Evolutionary conservation across 2,888 invertebrate species (phyloP), one percentile per base, ranked within the genome.

Genomic region (Lydus trimaculatus): DNA sequence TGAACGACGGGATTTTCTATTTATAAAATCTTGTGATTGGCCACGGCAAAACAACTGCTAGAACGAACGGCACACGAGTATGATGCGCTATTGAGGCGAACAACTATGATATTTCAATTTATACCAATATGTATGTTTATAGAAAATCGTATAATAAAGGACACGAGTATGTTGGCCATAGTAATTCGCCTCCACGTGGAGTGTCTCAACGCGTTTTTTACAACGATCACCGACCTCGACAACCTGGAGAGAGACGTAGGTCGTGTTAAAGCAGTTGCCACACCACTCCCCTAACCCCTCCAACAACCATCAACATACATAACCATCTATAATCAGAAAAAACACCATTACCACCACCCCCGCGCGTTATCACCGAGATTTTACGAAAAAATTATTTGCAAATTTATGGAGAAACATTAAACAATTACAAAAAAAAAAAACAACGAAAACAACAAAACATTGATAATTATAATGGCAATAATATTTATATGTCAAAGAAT

Each of bases 171-270:
- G 58, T 61, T 61, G 67, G 68, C 83, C 85, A 70, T 79, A 81
- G 85, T 85, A 81, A 79, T 76, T 80, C 82, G 85, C 87, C 87
- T 86, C 87, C 87, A 87, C 87, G 87, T 86, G 87, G 83, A 80
- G 78, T 75, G 79, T 77, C 80, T 79, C 75, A 75, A 76, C 75
- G 80, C 78, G 43, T 82, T 84, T 84, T 84, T 87, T 86, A 84
- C 85, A 85, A 86, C 87, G 88, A 88, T 87, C 88, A 87, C 88
- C 88, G 89, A 89, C 89, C 89, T 89, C 88, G 88, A 85, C 88
- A 89, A 89, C 87, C 85, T 86, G 73, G 71, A 84, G 80, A 86
- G 85, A 87, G 87, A 86, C 87, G 88, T 88, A 88, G 87, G 88
- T 84, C 85, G 83, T 78, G 86, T 85, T 86, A 86, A 75, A 67